phyloP scores from a whole-genome alignment of 2,888 invertebrate genomes.

The Coelinius sp. region DNA sequence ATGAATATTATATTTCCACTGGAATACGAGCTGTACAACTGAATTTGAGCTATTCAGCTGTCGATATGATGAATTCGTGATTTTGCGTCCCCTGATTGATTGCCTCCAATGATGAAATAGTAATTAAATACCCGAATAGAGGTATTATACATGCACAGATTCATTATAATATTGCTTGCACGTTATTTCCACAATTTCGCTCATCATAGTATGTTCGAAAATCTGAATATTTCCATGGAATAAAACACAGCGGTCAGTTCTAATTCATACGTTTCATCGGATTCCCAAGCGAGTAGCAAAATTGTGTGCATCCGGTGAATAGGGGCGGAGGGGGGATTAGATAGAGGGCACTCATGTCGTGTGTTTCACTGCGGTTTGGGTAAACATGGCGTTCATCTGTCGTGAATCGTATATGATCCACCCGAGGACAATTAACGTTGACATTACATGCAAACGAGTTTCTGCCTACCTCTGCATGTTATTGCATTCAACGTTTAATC shows the following conservation, averaged over 20 bases:
- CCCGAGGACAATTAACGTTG: slow-evolving; percentile 23
- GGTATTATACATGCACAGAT: no score
- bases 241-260: background rate
- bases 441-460: slow-evolving; percentile 18
- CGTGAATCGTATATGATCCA: slow-evolving; percentile 27
- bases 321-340: background rate
- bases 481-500: slow-evolving; percentile 23
- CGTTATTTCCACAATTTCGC: no score
- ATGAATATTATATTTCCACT: no score
- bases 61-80: no score
- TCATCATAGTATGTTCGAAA: background rate
- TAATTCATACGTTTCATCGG: slow-evolving; percentile 14
- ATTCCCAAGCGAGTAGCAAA: slow-evolving; percentile 23
- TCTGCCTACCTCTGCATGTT: background rate
- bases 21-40: background rate
- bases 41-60: background rate
- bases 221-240: background rate
- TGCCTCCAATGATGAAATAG: no score
- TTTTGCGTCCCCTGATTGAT: no score
- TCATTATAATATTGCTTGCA: background rate
- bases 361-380: slow-evolving; percentile 20
- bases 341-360: background rate
- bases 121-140: no score
- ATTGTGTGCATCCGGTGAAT: background rate
- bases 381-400: slow-evolving; percentile 25